Evolutionary conservation across 2,113 vertebrate genomes (phyloP).

Genomic region (Pungitius pungitius): DNA sequence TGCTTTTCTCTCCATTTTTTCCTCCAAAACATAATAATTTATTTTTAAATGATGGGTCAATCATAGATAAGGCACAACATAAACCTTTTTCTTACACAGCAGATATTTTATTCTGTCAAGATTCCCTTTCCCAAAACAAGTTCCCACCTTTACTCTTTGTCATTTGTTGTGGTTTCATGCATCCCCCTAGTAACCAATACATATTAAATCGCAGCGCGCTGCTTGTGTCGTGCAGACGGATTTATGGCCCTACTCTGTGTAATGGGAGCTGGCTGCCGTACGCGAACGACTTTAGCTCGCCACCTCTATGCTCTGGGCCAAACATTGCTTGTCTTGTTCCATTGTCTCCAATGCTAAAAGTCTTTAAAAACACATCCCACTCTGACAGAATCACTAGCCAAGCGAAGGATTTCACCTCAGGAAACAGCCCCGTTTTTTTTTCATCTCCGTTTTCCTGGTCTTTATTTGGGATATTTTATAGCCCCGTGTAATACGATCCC

Average conservation of each 20-base stretch:
- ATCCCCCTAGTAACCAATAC: slow-evolving; percentile 71
- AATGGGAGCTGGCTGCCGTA: slow-evolving; percentile 69
- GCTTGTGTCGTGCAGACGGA: slow-evolving; percentile 63
- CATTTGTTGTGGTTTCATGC: slow-evolving; percentile 68
- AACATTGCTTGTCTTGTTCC: slow-evolving; percentile 64
- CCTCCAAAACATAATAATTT: slow-evolving; percentile 40
- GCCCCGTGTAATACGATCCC: slow-evolving; percentile 74
- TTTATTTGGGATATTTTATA: slow-evolving; percentile 83
- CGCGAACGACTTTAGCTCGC: slow-evolving; percentile 62
- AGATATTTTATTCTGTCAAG: slow-evolving; percentile 31
- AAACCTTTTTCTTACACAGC: slow-evolving; percentile 43
- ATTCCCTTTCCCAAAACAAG: slow-evolving; percentile 52
- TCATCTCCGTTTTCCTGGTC: slow-evolving; percentile 72
- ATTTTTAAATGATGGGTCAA: slow-evolving; percentile 30
- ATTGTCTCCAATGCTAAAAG: slow-evolving; percentile 65
- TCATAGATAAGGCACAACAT: slow-evolving; percentile 27
- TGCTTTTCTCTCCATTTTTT: slow-evolving; percentile 36
- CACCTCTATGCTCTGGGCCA: slow-evolving; percentile 56
- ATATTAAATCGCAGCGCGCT: slow-evolving; percentile 72
- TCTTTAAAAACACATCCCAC: slow-evolving; percentile 47
- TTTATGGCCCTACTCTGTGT: slow-evolving; percentile 72
- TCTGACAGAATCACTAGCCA: slow-evolving; percentile 67
- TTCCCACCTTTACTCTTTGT: slow-evolving; percentile 49
- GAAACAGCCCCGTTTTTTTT: slow-evolving; percentile 65
- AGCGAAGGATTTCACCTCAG: slow-evolving; percentile 70